Evolutionary conservation across 2,888 invertebrate species (phyloP), one percentile per base, ranked within the genome.

Genomic region (Conops quadrifasciatus): DNA sequence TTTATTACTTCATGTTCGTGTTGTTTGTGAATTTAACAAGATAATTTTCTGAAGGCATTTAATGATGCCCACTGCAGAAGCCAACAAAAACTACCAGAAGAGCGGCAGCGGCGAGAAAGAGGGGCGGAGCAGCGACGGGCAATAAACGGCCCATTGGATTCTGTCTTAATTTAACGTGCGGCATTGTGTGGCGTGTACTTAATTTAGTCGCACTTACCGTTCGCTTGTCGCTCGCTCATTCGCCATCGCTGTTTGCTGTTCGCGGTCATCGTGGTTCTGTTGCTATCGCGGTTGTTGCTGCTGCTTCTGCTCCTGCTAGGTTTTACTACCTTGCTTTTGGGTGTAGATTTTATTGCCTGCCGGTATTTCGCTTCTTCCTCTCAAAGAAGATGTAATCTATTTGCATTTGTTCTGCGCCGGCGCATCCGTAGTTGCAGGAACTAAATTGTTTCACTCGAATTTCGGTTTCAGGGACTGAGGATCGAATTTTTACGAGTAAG

Each of bases 1-100:
- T 82, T 82, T 82, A 83, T 80, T 80, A 77, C 80, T 80, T 71
- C 78, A 79, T 78, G 79, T 80, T 83, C 81, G 80, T 83, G 84
- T 83, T 83, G 83, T 84, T 84, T 84, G 83, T 83, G 83, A 83
- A 82, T 83, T 83, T 83, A 83, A 83, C 83, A 84, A 83, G 83
- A 83, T 83, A 83, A 83, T 83, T 83, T 84, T 83, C 78, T 79
- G 69, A 80, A 80, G 80, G 80, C 83, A 81, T 83, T 83, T 83
- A 84, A 84, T 83, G 83, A 81, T 72, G 69, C 59, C 67, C 66
- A 60, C 68, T 60, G 24, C 49, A 45, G 26, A 19, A n/a, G n/a
- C n/a, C 51, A 24, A 58, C 36, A 43, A 47, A 13, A 43, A 65
- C 24, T 4, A 47, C 43, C 16, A 67, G 36, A 28, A 24, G 59